phyloP scores from a whole-genome alignment of 1,140 invertebrate species.

The Radopholus similis region DNA sequence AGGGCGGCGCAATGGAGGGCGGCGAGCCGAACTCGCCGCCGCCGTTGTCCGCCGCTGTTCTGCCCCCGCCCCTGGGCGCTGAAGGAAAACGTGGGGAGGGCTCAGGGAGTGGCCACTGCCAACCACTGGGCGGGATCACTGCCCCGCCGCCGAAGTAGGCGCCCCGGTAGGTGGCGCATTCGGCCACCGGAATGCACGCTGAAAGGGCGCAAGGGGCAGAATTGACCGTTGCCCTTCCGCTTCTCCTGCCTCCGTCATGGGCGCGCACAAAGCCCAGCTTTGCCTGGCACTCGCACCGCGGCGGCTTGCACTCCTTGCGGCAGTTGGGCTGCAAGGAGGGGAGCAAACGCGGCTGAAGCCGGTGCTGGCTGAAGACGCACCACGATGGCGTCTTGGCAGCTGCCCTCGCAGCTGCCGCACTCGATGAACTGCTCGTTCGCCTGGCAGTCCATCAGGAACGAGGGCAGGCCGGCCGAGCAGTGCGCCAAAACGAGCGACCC shows the following conservation, averaged over 20 bases:
- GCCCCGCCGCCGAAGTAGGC: not conserved
- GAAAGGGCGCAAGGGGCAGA: not conserved
- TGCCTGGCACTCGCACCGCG: constrained; percentile 10
- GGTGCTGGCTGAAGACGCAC: not conserved
- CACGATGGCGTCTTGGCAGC: not conserved
- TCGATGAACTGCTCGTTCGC: constrained; percentile 8
- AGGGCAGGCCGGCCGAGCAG: too few relatives aligned
- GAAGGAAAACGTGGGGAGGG: too few relatives aligned
- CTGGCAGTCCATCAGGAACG: constrained; percentile 8
- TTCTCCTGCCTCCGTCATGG: constrained; percentile 8
- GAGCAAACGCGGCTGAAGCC: not conserved
- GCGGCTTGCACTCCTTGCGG: constrained; percentile 11
- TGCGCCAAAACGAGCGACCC: too few relatives aligned
- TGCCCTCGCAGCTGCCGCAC: constrained; percentile 10
- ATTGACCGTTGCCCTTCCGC: not conserved
- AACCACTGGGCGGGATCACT: not conserved
- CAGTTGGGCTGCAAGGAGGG: not conserved
- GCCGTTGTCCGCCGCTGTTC: not conserved
- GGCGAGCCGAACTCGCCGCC: not conserved
- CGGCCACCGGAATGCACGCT: constrained; percentile 1
- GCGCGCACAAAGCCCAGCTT: constrained; percentile 11
- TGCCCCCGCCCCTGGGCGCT: too few relatives aligned
- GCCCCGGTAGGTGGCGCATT: constrained; percentile 11
- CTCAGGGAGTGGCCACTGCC: not conserved
- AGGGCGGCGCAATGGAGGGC: not conserved